phyloP scores from a whole-genome alignment of 2,888 invertebrate species.

The Drosophila prostipennis region DNA sequence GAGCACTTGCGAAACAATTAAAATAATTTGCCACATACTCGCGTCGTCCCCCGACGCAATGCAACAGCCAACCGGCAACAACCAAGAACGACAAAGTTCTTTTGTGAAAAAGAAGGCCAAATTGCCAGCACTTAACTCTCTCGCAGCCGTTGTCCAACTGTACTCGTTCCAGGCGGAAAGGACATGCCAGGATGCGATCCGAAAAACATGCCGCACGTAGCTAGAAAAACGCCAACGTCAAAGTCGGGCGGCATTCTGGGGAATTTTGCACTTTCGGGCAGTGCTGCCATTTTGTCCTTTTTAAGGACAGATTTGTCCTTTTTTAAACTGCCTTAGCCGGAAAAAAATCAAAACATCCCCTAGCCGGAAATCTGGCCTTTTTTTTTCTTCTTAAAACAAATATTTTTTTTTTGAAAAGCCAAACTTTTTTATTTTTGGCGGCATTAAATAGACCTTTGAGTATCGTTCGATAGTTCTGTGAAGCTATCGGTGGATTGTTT shows the following conservation, averaged over 20 bases:
- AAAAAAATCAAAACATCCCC: too few relatives aligned
- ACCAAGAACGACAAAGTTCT: slow-evolving; percentile 35
- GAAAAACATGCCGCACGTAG: slow-evolving; percentile 41
- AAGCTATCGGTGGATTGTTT: too few relatives aligned
- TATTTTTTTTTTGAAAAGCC: too few relatives aligned
- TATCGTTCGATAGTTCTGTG: too few relatives aligned
- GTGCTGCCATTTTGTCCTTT: too few relatives aligned
- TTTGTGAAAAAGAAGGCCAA: slow-evolving; percentile 60
- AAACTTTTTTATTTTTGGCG: too few relatives aligned
- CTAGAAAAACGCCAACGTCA: slow-evolving; percentile 39
- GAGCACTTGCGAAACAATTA: slow-evolving; percentile 78
- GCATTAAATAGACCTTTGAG: too few relatives aligned
- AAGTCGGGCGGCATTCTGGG: slow-evolving; percentile 38
- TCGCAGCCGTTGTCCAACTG: slow-evolving; percentile 46
- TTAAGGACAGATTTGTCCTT: too few relatives aligned
- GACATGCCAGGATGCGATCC: slow-evolving; percentile 35
- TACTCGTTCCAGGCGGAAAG: slow-evolving; percentile 24
- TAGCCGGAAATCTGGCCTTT: too few relatives aligned
- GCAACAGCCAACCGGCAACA: slow-evolving; percentile 38
- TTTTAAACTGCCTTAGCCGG: too few relatives aligned
- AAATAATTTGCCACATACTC: slow-evolving; percentile 78
- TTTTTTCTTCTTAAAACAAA: too few relatives aligned
- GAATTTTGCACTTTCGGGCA: slow-evolving; percentile 41
- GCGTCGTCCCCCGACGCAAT: slow-evolving; percentile 67
- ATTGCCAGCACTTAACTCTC: slow-evolving; percentile 72